These are phyloP conservation scores for Eptatretus atami DNA, from an alignment of 2,797 vertebrate species.

Conservation along the genomic window DNA sequence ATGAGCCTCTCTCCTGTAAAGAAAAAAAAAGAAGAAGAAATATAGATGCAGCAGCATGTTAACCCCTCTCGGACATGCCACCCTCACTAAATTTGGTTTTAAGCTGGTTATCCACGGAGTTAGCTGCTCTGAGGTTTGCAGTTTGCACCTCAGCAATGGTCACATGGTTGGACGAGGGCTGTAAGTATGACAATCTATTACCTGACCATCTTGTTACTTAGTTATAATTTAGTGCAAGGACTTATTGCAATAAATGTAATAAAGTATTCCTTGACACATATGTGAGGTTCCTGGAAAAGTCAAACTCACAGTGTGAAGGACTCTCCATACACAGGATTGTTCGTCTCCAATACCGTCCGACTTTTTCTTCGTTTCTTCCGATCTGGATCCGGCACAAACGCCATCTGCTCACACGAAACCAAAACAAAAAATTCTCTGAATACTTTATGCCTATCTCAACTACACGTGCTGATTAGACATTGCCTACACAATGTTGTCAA, in stretches of 20 bases:
- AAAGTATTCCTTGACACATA: slow-evolving; percentile 7
- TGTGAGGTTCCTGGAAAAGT: neutral
- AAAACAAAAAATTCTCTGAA: neutral
- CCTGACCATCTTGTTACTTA: neutral
- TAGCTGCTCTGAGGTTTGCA: too few species aligned
- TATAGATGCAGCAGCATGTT: too few species aligned
- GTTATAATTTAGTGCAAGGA: neutral
- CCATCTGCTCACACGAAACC: neutral
- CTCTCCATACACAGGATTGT: slow-evolving; percentile 17
- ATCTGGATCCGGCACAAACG: slow-evolving; percentile 16
- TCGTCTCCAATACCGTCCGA: slow-evolving; percentile 14
- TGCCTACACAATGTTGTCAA: too few species aligned
- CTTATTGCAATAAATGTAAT: neutral
- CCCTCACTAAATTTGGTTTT: too few species aligned
- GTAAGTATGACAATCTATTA: too few species aligned
- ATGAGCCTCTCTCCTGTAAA: too few species aligned
- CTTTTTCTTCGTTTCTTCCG: slow-evolving; percentile 15
- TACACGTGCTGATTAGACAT: neutral
- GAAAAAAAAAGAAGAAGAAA: too few species aligned
- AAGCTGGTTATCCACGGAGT: too few species aligned
- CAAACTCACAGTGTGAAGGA: slow-evolving; percentile 22
- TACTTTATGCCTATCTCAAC: neutral
- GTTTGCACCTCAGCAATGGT: too few species aligned
- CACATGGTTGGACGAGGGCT: too few species aligned
- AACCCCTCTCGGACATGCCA: too few species aligned